A percentile compares a stretch with the other conserved stretches of the same genome.
Conservation (phyloP, 2,113 vertebrate species). For the Hirundichthys speculiger region DNA sequence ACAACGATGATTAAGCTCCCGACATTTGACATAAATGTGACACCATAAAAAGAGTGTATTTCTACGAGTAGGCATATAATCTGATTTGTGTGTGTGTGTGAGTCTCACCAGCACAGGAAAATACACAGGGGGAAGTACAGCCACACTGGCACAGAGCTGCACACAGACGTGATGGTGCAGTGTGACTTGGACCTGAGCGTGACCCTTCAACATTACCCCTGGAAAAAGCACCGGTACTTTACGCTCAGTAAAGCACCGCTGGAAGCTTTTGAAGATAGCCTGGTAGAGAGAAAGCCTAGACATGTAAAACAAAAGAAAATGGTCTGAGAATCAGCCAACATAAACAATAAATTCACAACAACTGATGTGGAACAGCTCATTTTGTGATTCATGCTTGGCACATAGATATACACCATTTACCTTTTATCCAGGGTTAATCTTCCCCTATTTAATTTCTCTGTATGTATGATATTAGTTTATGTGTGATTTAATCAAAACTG, state of each 20-base stretch:
- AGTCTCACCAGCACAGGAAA: conserved; percentile 88
- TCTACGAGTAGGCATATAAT: not conserved
- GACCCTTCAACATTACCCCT: conserved; percentile 81
- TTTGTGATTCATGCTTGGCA: not conserved
- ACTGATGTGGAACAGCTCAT: not conserved
- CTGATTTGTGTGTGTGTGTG: not conserved
- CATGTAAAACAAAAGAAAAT: not conserved
- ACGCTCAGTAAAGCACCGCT: conserved; percentile 85
- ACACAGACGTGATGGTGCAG: conserved; percentile 90
- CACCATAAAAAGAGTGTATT: not conserved
- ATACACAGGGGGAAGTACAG: conserved; percentile 79
- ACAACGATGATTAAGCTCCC: too few relatives aligned
- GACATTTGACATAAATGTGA: not conserved
- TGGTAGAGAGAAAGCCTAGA: conserved; percentile 85
- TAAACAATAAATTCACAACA: not conserved
- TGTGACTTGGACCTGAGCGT: conserved; percentile 79
- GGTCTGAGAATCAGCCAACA: not conserved
- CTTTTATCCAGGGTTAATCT: too few relatives aligned
- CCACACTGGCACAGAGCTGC: conserved; percentile 88
- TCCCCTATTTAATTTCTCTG: too few relatives aligned
- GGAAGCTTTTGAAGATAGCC: conserved; percentile 86
- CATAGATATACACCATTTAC: not conserved
- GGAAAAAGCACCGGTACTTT: conserved; percentile 84
- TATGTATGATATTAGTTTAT: too few relatives aligned
- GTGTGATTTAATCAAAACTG: too few relatives aligned